Conservation (phyloP, 2,888 invertebrate species). For the Ceramica pisi region DNA sequence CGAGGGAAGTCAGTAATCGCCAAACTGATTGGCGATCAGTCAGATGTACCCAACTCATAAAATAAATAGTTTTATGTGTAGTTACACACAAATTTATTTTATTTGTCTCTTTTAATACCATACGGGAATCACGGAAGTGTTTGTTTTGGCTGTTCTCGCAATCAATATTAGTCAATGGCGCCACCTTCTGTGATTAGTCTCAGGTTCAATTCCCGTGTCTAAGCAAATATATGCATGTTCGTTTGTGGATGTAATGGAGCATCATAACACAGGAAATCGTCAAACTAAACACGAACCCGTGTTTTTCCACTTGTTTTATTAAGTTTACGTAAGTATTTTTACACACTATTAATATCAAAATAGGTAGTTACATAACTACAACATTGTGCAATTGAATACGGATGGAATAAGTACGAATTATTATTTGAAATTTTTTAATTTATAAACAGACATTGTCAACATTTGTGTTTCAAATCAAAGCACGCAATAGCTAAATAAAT, state of each 20-base stretch:
- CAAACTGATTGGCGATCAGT: no score
- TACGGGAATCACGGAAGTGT: slow-evolving; percentile 12
- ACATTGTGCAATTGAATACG: no score
- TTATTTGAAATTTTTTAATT: no score
- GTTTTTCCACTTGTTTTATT: not conserved
- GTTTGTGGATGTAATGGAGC: slow-evolving; percentile 59
- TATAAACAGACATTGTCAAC: no score
- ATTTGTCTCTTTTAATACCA: slow-evolving; percentile 12
- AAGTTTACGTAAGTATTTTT: not conserved
- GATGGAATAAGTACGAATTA: no score
- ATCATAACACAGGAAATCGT: slow-evolving; percentile 36
- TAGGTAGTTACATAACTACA: no score
- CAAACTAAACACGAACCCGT: not conserved
- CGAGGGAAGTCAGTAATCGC: no score
- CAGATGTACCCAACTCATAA: no score
- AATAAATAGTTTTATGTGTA: no score
- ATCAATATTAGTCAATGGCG: slow-evolving; percentile 48
- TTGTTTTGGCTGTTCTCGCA: not conserved
- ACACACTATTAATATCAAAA: no score
- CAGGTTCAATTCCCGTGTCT: slow-evolving; percentile 50
- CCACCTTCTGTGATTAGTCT: slow-evolving; percentile 24
- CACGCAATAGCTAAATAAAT: no score
- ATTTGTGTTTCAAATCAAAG: no score
- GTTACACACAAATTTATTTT: not conserved
- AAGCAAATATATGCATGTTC: slow-evolving; percentile 48